Base-by-base conservation (phyloP, 1,140 invertebrate genomes). In the Dufourea novaeangliae region DNA sequence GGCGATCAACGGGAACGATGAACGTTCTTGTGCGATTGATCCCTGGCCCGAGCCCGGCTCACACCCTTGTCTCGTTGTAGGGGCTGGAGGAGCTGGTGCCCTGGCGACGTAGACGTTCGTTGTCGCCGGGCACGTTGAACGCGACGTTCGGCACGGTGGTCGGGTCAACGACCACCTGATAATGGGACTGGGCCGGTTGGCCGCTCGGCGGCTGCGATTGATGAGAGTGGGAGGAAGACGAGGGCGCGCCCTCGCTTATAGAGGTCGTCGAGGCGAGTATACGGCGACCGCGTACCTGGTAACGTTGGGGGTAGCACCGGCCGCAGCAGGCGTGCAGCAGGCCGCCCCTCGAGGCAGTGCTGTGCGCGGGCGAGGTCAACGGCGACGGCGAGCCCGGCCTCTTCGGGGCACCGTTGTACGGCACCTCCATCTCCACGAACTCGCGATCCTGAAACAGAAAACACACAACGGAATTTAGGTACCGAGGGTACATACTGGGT, bases 341-440 rank as follows among this genome's bases (percentile, higher is more conserved):
- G 32, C 96, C 96, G 76, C 95, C 95, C 67, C 95, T 93, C 75
- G 95, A 96, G 83, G 95, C 95, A 67, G 95, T 95, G 80, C 96
- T 96, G 94, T 98, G 96, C 80, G 97, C 96, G 39, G 97, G 97
- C 84, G 97, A 97, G 41, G 97, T 96, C 85, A 97, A 94, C 2
- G 96, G 96, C 37, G 96, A 97, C 41, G 96, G 96, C 27, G 96
- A 97, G 34, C 95, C 97, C 4, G 97, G 97, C 88, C 97, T 94
- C 92, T 98, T 98, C 86, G 97, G 94, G 92, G 97, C 95, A 6
- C 97, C 97, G 91, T 98, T 99, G 93, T 95, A 98, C 14, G 97
- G 97, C 89, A 97, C 96, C 88, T 99, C 98, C 94, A 98, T 95
- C 93, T 99, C 98, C 74, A 98, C 97, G 93, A 99, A 99, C 93